These are phyloP conservation scores for Eupithecia inturbata DNA, from an alignment of 2,888 invertebrate genomes.

Conservation along the genomic window DNA sequence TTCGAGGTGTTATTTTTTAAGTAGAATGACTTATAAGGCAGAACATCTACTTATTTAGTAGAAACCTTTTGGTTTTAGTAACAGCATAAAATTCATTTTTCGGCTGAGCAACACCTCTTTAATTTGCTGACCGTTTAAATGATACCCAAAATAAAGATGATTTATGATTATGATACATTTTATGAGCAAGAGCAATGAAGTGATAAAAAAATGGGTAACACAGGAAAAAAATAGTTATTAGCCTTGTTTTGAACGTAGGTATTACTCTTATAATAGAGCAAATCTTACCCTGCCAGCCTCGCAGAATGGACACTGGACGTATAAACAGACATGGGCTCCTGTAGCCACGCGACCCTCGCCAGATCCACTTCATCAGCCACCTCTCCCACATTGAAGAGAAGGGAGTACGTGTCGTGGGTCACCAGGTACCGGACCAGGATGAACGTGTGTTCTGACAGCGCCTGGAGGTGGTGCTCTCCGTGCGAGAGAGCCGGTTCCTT, in stretches of 20 bases:
- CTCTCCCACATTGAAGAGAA: slow-evolving; percentile 82
- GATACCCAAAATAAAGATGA: background rate
- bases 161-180: background rate
- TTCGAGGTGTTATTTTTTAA: background rate
- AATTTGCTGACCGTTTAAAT: too few species aligned
- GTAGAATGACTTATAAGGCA: background rate
- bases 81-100: background rate
- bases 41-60: background rate
- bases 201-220: background rate
- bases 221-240: background rate
- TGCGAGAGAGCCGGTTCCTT: slow-evolving; percentile 68
- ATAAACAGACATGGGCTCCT: slow-evolving; percentile 57
- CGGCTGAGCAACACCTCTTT: too few species aligned
- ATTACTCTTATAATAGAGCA: background rate
- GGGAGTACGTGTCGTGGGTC: slow-evolving; percentile 62
- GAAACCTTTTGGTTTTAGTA: background rate
- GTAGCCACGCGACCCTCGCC: slow-evolving; percentile 47
- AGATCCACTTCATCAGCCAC: slow-evolving; percentile 69
- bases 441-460: slow-evolving; percentile 58
- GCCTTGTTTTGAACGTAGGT: background rate
- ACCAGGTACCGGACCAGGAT: slow-evolving; percentile 58
- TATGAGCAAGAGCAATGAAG: background rate
- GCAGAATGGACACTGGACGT: slow-evolving; percentile 64
- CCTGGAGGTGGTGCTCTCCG: slow-evolving; percentile 65
- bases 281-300: slow-evolving; percentile 59